Base-by-base conservation (phyloP, 2,888 invertebrate genomes). In the Leucophenga montana region DNA sequence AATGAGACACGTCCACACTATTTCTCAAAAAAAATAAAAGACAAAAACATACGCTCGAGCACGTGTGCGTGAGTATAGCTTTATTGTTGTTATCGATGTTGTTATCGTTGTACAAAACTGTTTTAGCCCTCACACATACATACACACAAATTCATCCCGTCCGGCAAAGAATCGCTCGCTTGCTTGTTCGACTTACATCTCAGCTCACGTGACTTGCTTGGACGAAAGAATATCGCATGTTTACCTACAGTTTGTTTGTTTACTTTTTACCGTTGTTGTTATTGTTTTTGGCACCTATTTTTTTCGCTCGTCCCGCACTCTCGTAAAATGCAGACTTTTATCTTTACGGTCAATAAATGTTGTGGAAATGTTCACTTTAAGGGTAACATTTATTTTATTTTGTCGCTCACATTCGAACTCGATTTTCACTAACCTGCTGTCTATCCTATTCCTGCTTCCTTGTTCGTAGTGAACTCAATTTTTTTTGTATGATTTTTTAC, bases 291-390 rank as follows among this genome's bases (percentile, higher is more conserved):
- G 73, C 79, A 83, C 79, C 79, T 80, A 83, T 72, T 82, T 73
- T 77, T 74, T 66, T 39, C 39, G 39, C 39, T 39, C 39, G 39
- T 3, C 39, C 11, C 39, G 39, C 11, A 27, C 18, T 8, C 59
- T 71, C 69, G 75, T 75, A 74, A 33, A 80, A 77, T 73, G 71
- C 66, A 72, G 70, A 72, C 66, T 75, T 76, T 79, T 82, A 82
- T 83, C 84, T 83, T 78, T 76, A 80, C 73, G 82, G 84, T 76
- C 78, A 80, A 76, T 80, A 78, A 75, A 74, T 70, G 78, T 75
- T 74, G 75, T 46, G 33, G 56, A 61, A 72, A 65, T 71, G 62
- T 68, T 39, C 44, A 70, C 69, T 69, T 71, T 78, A 78, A 71
- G 78, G 80, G 78, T 78, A 68, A 72, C 66, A 72, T 76, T 74